Evolutionary conservation across 2,797 vertebrate species (phyloP).

Genomic region (Phrynocephalus guinanensis): DNA sequence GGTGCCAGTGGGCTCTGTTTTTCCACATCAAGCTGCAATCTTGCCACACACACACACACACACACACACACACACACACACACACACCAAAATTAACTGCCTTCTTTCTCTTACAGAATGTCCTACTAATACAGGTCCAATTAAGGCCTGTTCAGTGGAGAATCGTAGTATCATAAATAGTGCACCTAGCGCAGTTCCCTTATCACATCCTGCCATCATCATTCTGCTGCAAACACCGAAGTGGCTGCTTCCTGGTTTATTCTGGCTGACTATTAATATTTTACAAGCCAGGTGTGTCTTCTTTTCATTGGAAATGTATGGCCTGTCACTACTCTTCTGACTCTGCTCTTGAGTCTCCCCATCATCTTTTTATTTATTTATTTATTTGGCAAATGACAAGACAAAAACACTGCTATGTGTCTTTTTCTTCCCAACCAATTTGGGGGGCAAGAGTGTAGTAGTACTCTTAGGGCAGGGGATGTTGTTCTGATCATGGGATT

Average conservation of each 20-base stretch:
- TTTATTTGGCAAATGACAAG: neutral
- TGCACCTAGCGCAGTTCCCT: constrained; percentile 9
- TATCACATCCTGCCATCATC: constrained; percentile 14
- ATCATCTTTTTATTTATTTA: neutral
- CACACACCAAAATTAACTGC: neutral
- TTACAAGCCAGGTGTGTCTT: neutral
- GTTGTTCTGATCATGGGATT: neutral
- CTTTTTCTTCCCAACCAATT: too few species aligned
- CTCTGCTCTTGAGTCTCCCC: neutral
- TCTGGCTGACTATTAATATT: neutral
- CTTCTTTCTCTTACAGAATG: neutral
- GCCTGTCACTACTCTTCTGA: neutral
- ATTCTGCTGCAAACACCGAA: constrained; percentile 17
- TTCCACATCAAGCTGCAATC: neutral
- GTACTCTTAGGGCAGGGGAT: neutral
- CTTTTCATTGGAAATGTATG: neutral
- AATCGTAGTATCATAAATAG: too few species aligned
- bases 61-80: too few species aligned
- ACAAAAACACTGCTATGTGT: neutral
- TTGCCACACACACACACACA: too few species aligned
- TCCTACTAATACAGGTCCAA: neutral
- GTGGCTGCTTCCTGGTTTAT: neutral
- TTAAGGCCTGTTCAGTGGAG: too few species aligned
- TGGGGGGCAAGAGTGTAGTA: neutral
- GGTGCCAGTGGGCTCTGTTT: constrained; percentile 15